Evolutionary conservation across 2,113 vertebrate species (phyloP).

Genomic region (Taxidea taxus): DNA sequence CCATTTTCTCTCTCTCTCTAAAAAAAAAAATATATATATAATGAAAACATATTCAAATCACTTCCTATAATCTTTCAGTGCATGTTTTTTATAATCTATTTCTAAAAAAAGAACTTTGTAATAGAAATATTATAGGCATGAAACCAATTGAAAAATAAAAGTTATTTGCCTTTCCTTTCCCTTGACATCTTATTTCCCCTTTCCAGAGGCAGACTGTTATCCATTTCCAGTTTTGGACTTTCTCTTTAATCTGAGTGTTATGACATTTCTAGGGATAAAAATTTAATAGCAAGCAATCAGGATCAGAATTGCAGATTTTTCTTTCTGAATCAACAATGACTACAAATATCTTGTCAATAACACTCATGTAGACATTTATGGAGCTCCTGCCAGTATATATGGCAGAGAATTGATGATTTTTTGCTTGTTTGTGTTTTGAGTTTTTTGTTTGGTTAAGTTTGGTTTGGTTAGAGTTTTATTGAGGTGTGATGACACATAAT

Average conservation of each 20-base stretch:
- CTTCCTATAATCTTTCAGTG: neutral
- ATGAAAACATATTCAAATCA: neutral
- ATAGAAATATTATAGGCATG: neutral
- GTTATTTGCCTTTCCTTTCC: neutral
- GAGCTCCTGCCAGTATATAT: neutral
- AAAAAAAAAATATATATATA: neutral
- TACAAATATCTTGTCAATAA: neutral
- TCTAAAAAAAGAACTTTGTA: neutral
- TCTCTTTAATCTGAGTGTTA: slow-evolving; percentile 2
- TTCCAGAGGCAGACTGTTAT: neutral
- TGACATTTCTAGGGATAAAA: neutral
- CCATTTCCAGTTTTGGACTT: neutral
- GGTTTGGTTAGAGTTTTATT: neutral
- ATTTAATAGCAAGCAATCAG: neutral
- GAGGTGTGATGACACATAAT: neutral
- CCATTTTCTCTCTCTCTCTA: neutral
- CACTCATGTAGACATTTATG: neutral
- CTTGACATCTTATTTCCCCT: neutral
- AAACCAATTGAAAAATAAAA: neutral
- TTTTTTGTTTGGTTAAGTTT: neutral
- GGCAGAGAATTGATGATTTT: neutral
- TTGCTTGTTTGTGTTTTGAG: neutral
- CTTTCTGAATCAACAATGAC: neutral
- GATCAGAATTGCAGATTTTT: neutral
- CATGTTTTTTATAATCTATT: neutral